Conservation (phyloP, 2,888 invertebrate species). For the Papilio demoleus region DNA sequence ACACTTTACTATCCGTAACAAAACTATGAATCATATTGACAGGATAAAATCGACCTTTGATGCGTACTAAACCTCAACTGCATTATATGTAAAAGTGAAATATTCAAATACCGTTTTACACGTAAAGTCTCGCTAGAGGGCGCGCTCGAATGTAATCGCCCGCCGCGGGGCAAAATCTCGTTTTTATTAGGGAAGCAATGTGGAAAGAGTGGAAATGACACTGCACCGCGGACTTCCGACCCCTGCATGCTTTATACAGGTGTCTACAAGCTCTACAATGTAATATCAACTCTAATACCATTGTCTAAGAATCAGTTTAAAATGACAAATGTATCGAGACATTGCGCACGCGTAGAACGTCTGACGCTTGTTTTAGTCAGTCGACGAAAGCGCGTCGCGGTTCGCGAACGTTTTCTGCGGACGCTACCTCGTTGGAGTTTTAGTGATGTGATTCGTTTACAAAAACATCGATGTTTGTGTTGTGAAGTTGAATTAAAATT, state of each 20-base stretch:
- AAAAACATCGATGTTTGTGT: constrained; percentile 53
- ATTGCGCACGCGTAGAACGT: constrained; percentile 55
- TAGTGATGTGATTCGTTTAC: constrained; percentile 62
- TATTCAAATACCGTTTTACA: constrained; percentile 22
- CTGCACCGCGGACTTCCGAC: constrained; percentile 80
- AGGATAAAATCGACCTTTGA: background rate
- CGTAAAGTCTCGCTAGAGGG: constrained; percentile 32
- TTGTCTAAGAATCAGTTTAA: constrained; percentile 48
- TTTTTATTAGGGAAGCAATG: constrained; percentile 79
- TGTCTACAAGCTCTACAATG: constrained; percentile 57
- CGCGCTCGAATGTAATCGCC: constrained; percentile 49
- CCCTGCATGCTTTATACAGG: constrained; percentile 72
- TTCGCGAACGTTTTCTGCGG: constrained; percentile 50
- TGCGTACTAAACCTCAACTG: constrained; percentile 33
- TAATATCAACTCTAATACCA: constrained; percentile 47
- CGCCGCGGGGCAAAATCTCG: constrained; percentile 68
- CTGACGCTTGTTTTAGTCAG: constrained; percentile 57
- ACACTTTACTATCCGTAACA: background rate
- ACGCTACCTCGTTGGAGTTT: constrained; percentile 29
- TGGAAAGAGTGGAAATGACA: constrained; percentile 80
- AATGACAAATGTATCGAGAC: constrained; percentile 47
- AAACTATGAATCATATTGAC: background rate
- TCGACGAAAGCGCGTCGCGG: constrained; percentile 60
- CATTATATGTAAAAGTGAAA: constrained; percentile 35
- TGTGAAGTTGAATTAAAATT: background rate